Evolutionary conservation across 2,888 invertebrate species (phyloP), one percentile per base, ranked within the genome.

Genomic region (Eustalomyia histrio): DNA sequence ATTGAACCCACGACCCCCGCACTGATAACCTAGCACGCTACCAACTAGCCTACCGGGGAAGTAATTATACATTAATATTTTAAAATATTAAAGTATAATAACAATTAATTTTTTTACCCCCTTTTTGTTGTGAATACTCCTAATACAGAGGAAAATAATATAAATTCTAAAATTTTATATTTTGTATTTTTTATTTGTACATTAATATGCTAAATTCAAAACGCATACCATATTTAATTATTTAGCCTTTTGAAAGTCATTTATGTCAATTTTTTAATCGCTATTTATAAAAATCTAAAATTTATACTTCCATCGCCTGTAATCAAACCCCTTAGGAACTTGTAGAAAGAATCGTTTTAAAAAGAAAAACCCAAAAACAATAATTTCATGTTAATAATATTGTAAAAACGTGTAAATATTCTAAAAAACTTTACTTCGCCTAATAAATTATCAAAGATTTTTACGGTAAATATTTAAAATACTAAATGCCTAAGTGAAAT

Each of bases 181-280:
- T 24, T n/a, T 29, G 8, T 60, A 14, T 60, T 35, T 60, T 60
- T 58, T n/a, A 29, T 33, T 10, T 33, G n/a, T 5, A 39, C 18
- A 10, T 24, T n/a, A 64, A 21, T 12, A 14, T 39, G n/a, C 16
- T 39, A 14, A 57, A 68, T 68, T 39, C 68, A 12, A 43, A 68
- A 29, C 57, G 12, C 68, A 68, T 43, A 61, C 10, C 39, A 9
- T 43, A 61, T 68, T 57, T 29, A 68, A 33, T 57, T 68, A 43
- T 68, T 57, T 57, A 47, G 47, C 55, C 43, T 43, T 55, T 43
- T 57, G 57, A 68, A 57, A 24, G 17, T 68, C 68, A 67, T 67
- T 43, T 43, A 67, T 67, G 68, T 57, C 57, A 68, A 5, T 21
- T 17, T 67, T 16, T 57, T 43, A 57, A 64, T 67, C 17, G 12